Evolutionary conservation across 53 echinoderm and acorn worm genomes (phyloP).

Genomic region (Henricia sp.): DNA sequence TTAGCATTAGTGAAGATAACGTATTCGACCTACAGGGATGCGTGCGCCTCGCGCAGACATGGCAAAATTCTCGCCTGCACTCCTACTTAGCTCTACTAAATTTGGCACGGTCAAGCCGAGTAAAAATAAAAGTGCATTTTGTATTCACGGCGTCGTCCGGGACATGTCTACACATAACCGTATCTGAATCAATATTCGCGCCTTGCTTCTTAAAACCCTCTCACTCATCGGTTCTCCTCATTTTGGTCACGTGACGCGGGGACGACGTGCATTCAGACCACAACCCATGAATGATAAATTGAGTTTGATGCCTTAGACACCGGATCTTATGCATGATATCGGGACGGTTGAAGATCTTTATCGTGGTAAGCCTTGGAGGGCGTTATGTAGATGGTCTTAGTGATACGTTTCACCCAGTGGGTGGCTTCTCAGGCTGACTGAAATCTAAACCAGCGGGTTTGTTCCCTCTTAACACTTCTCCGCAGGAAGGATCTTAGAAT

Average conservation of each 20-base stretch:
- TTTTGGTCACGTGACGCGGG: slow-evolving; percentile 20
- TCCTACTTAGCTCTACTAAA: slow-evolving; percentile 53
- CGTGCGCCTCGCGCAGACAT: not conserved
- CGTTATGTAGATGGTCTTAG: not conserved
- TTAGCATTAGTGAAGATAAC: slow-evolving; percentile 18
- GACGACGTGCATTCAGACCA: slow-evolving; percentile 41
- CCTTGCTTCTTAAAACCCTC: slow-evolving; percentile 4
- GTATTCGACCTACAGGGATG: slow-evolving; percentile 35
- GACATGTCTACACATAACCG: slow-evolving; percentile 20
- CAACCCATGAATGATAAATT: slow-evolving; percentile 22
- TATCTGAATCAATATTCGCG: slow-evolving; percentile 45
- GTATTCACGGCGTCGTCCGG: slow-evolving; percentile 5
- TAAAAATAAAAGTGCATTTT: slow-evolving; percentile 51
- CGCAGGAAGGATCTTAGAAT: not conserved
- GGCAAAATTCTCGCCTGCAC: slow-evolving; percentile 29
- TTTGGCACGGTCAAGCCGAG: slow-evolving; percentile 47
- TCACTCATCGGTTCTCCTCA: slow-evolving; percentile 3
- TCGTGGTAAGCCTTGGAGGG: slow-evolving; percentile 3
- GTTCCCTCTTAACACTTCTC: not conserved
- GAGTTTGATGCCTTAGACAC: slow-evolving; percentile 8
- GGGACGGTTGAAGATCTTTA: slow-evolving; percentile 5
- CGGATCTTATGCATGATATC: not conserved
- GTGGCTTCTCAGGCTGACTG: slow-evolving; percentile 30
- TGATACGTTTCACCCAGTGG: slow-evolving; percentile 11
- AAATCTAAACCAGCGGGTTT: slow-evolving; percentile 31